phyloP scores from a whole-genome alignment of 2,888 invertebrate species.

The Brenthis hecate region DNA sequence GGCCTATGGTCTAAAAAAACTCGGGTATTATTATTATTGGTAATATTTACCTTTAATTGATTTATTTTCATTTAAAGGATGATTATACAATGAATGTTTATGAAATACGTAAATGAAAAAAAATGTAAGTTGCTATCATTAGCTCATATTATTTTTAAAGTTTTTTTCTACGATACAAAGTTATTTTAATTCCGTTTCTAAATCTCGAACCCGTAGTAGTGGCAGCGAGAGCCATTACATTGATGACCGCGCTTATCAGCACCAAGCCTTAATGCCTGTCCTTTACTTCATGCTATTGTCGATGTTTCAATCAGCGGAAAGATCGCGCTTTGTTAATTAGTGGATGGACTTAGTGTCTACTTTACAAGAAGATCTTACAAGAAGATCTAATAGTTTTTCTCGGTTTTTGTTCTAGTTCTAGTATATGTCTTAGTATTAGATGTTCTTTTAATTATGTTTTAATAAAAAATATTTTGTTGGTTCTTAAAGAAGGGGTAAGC shows the following conservation, averaged over 20 bases:
- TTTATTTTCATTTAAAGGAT: too few species aligned
- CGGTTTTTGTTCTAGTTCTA: neutral
- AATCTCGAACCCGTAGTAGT: slow-evolving; percentile 15
- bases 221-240: slow-evolving; percentile 38
- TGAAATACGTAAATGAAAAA: too few species aligned
- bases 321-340: slow-evolving; percentile 21
- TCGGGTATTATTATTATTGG: neutral
- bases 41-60: neutral
- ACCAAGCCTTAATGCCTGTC: slow-evolving; percentile 28
- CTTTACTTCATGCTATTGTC: slow-evolving; percentile 31
- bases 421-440: neutral
- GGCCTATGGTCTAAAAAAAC: too few species aligned
- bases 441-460: neutral
- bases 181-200: neutral
- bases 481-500: too few species aligned
- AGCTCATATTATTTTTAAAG: too few species aligned
- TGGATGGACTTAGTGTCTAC: slow-evolving; percentile 10
- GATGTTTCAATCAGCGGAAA: slow-evolving; percentile 24
- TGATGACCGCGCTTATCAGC: slow-evolving; percentile 45
- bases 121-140: too few species aligned
- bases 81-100: too few species aligned
- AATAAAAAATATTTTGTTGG: too few species aligned
- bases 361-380: neutral
- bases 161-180: too few species aligned
- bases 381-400: neutral